These are phyloP conservation scores for Megastigmus dorsalis DNA, from an alignment of 2,888 invertebrate species.

Conservation along the genomic window DNA sequence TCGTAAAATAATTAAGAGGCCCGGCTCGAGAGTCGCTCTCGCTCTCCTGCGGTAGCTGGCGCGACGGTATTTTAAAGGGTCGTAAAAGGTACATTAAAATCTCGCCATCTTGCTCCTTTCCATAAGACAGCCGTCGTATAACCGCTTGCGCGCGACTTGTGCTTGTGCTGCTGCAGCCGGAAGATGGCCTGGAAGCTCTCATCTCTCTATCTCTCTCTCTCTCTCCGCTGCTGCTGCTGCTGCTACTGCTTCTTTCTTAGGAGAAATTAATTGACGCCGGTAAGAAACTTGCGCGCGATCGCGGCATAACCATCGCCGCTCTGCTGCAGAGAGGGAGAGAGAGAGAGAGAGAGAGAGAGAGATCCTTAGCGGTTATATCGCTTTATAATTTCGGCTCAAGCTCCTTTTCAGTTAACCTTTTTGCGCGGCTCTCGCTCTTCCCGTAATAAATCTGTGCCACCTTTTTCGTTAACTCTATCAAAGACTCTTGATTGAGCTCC, in stretches of 20 bases:
- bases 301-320: no score
- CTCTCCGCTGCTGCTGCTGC: slow-evolving; percentile 1
- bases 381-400: slow-evolving; percentile 27
- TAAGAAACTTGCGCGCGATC: slow-evolving; percentile 35
- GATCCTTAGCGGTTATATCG: slow-evolving; percentile 18
- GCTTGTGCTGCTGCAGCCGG: no score
- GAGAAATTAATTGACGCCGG: slow-evolving; percentile 42
- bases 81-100: slow-evolving; percentile 73
- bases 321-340: no score
- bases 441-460: slow-evolving; percentile 1
- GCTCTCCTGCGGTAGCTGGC: slow-evolving; percentile 60
- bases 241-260: slow-evolving; percentile 22
- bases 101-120: slow-evolving; percentile 62
- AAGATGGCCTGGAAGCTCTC: slow-evolving; percentile 44
- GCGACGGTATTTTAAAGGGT: slow-evolving; percentile 71
- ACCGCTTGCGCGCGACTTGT: slow-evolving; percentile 38
- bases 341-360: no score
- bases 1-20: slow-evolving; percentile 73
- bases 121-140: slow-evolving; percentile 37
- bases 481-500: not conserved
- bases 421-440: no score
- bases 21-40: no score
- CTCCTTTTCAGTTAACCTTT: slow-evolving; percentile 23
- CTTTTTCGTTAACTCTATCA: slow-evolving; percentile 15
- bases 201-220: no score